Evolutionary conservation across 2,888 invertebrate species (phyloP), one percentile per base, ranked within the genome.

Genomic region (Drosophila aldrichi): DNA sequence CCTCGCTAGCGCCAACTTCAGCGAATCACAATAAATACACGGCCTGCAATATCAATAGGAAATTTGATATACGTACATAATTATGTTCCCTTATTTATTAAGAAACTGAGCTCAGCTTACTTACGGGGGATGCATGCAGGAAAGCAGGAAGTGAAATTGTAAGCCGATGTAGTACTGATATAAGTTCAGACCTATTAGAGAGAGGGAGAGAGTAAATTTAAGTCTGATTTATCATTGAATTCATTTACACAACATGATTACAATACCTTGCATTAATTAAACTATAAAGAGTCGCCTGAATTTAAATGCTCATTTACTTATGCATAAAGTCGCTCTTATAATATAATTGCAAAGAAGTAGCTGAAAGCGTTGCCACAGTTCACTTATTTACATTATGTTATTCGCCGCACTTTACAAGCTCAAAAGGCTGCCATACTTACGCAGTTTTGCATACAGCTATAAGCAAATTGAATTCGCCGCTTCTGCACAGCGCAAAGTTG

Each of bases 21-120:
- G 40, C 18, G 8, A 59, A 71, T 67, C 63, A 32, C 25, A 43
- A 43, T 43, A 20, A 22, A 56, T 59, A 25, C 59, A 54, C 59
- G 71, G 59, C 32, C 66, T 44, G 29, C 60, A 46, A 72, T 65
- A 48, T 60, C 38, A 51, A 40, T 36, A 34, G 16, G 51, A 54
- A 52, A 66, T 22, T 40, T 52, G 7, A 48, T 48, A 25, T 22
- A 22, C 2, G 20, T 22, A 22, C 2, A 2, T 20, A 29, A 2
- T 9, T 32, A n/a, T 44, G 43, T 41, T 16, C 16, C 10, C 18
- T n/a, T 29, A 48, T 48, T n/a, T 48, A n/a, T 29, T 29, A 10
- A 29, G 46, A 8, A 48, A 48, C 2, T 29, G n/a, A n/a, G 48
- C 29, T 43, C n/a, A 22, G 54, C 40, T 65, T 51, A 49, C 22